Base-by-base conservation (phyloP, 2,797 vertebrate genomes). In the Balearica regulorum region DNA sequence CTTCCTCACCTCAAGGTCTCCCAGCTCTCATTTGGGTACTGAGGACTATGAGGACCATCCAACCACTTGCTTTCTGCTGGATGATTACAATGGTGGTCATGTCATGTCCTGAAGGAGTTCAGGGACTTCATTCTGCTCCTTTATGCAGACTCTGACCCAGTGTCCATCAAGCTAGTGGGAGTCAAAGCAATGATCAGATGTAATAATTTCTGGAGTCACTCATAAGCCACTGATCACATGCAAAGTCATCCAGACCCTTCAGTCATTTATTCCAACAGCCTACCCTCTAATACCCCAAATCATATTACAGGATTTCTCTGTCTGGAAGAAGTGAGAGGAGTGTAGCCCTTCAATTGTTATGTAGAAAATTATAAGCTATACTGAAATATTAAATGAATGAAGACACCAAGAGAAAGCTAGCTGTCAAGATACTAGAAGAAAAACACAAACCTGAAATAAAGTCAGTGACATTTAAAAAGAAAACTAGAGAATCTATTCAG, bases 381-480 rank as follows among this genome's bases (percentile, higher is more conserved):
- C 11, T 48, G 65, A 85, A 89, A 80, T 26, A 85, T 43, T 72
- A 80, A 92, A 87, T 71, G 21, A 94, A 93, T 60, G 66, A 94
- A 94, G 86, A 90, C 81, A 86, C 13, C 93, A 86, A 95, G 85
- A 96, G 83, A 96, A 95, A 79, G 22, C 9, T 64, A 22, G 3
- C 53, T 79, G 78, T 75, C 64, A 80, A 89, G 75, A 83, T 35
- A 75, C n/a, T 10, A 70, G 29, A 4, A 20, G 26, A 41, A 93
- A 66, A 86, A 35, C 57, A 57, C 73, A 96, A 94, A 75, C 18
- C 76, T 65, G 61, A 95, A 93, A 93, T 79, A 14, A 85, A 92
- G 72, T 91, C 92, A 86, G 76, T 97, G 96, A 95, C 95, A 97
- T 97, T 97, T 97, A 79, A 92, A 97, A 97, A 94, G 94, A 96